A percentile compares a stretch with the other conserved stretches of the same genome.
Evolutionary conservation across 1,140 invertebrate species (phyloP).

Genomic region (Alviniconcha marisindica): DNA sequence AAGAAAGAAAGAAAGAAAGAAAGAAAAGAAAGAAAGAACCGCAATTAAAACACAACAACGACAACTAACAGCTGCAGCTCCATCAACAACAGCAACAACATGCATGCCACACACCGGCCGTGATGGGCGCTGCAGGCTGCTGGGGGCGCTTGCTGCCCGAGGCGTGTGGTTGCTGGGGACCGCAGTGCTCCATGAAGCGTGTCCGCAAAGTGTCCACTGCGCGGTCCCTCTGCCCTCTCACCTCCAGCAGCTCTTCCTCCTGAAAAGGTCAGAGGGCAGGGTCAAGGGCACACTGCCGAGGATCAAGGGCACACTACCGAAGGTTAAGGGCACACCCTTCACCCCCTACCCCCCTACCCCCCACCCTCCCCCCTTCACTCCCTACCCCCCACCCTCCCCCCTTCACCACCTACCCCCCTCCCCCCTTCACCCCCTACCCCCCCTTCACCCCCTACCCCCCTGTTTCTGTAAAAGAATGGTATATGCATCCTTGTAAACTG

Average conservation of each 20-base stretch:
- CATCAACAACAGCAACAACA: background rate
- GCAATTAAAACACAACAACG: background rate
- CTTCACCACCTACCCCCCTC: too few species aligned
- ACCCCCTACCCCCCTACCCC: too few species aligned
- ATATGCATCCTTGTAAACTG: too few species aligned
- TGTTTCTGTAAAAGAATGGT: too few species aligned
- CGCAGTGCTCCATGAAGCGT: background rate
- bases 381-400: too few species aligned
- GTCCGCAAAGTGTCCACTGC: background rate
- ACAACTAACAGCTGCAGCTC: background rate
- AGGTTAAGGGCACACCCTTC: too few species aligned
- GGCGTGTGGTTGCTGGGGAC: background rate
- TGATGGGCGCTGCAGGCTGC: background rate
- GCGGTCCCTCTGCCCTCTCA: background rate
- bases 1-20: background rate
- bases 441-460: too few species aligned
- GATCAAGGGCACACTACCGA: too few species aligned
- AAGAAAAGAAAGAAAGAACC: background rate
- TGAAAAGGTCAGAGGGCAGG: background rate
- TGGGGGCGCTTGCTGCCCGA: background rate
- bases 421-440: too few species aligned
- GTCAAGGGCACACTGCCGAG: too few species aligned
- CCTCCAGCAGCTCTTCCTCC: background rate
- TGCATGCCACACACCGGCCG: background rate
- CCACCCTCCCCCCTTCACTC: too few species aligned